Evolutionary conservation across 2,888 invertebrate species (phyloP).

Genomic region (Eurois occulta): DNA sequence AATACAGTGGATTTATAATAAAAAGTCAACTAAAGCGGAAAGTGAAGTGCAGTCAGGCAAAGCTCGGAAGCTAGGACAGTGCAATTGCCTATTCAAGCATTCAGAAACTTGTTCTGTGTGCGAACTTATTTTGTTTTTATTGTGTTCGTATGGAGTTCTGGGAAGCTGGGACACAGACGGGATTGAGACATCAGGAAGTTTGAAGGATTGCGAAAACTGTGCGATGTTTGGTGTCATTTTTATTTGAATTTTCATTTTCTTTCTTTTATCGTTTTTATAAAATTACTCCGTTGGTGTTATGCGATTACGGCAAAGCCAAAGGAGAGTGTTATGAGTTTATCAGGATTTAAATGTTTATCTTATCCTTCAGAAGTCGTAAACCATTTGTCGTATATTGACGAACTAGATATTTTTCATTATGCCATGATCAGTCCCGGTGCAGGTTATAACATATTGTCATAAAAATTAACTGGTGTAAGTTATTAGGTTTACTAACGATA

Average conservation of each 20-base stretch:
- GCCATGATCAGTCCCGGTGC: background rate
- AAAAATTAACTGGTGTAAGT: background rate
- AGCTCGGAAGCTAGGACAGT: conserved; percentile 50
- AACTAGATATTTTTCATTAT: background rate
- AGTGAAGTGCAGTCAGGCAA: conserved; percentile 26
- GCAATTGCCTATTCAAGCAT: conserved; percentile 63
- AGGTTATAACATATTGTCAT: background rate
- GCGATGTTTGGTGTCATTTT: background rate
- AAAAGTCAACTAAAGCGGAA: conserved; percentile 35
- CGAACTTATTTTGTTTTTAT: conserved; percentile 57
- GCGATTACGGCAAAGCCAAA: background rate
- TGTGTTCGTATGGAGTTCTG: conserved; percentile 47
- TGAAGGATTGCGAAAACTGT: conserved; percentile 26
- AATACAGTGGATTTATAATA: conserved; percentile 26
- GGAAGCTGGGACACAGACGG: conserved; percentile 30
- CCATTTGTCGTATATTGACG: background rate
- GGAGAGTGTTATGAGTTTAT: background rate
- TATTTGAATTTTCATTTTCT: background rate
- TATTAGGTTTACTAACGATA: background rate
- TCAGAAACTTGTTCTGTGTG: conserved; percentile 53
- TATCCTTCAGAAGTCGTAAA: background rate
- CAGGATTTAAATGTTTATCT: background rate
- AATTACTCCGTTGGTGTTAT: background rate
- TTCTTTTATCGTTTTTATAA: background rate
- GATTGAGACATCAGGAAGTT: conserved; percentile 53